Base-by-base conservation (phyloP, 30 jellyfish, hydroid and myxozoan genomes). In the Cassiopea andromeda region DNA sequence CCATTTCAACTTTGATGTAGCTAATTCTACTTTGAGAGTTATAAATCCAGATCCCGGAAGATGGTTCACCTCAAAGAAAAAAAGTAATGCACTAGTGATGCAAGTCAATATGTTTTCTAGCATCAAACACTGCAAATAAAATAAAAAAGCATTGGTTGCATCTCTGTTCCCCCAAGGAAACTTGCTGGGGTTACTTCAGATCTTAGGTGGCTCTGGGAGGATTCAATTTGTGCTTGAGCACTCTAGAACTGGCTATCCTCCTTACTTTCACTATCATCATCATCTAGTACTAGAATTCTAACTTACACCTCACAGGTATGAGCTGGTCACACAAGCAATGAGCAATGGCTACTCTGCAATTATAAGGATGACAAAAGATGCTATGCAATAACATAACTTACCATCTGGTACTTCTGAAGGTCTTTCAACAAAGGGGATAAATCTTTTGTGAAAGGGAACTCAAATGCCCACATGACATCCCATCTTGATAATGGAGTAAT, bases 391-490 rank as follows among this genome's bases (percentile, higher is more conserved):
- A 6, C 75, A 47, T 10, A 83, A 69, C 87, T 60, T 89, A 94
- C 98, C 96, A 77, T 77, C 75, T 94, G 97, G 70, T 84, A 48
- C 44, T 69, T 57, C 38, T 85, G 54, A 7, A 84, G 88, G 58
- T 90, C 85, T 69, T 78, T 68, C 58, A 94, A 81, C 60, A 78
- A 60, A 1, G 85, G 94, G 6, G 71, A 47, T 59, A 85, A 70
- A 64, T 86, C 89, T 48, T 83, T 70, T 58, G 57, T 67, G 60
- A 95, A 95, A 8, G 99, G 99, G 85, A 81, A 95, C 48, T 84
- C 95, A 83, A 85, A 95, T 44, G 99, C 59, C 99, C 99, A 95
- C 99, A 95, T 87, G 43, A 95, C 97, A 76, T 91, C 92, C 99
- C 99, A 95, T 60, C 77, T 71, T 14, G 61, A 16, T 57, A 97